phyloP scores from a whole-genome alignment of 2,113 vertebrate genomes.

The Theropithecus gelada region DNA sequence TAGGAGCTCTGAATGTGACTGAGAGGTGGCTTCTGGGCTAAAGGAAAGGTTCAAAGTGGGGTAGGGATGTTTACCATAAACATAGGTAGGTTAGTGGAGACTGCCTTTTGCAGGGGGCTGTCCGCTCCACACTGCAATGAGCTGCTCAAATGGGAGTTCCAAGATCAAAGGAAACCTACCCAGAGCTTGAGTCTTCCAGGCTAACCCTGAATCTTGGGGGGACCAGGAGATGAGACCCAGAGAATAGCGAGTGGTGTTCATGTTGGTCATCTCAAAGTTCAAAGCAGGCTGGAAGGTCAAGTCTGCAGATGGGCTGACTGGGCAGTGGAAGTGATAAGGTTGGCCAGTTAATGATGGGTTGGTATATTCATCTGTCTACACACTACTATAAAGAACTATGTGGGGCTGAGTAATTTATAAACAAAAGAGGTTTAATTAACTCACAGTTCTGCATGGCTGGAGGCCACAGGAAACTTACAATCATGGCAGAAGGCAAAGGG shows the following conservation, averaged over 20 bases:
- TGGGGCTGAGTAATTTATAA: too few relatives aligned
- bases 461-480: too few relatives aligned
- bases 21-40: not conserved
- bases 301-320: conserved; percentile 55
- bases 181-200: not conserved
- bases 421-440: too few relatives aligned
- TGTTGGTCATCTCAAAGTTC: conserved; percentile 76
- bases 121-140: conserved; percentile 37
- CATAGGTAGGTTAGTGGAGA: not conserved
- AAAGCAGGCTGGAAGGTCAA: conserved; percentile 81
- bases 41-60: not conserved
- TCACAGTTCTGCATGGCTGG: too few relatives aligned
- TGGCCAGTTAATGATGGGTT: not conserved
- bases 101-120: too few relatives aligned
- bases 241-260: conserved; percentile 1
- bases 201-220: conserved; percentile 59
- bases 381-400: too few relatives aligned
- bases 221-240: conserved; percentile 78
- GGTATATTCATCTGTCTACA: too few relatives aligned
- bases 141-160: conserved; percentile 76
- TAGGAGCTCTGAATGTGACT: not conserved
- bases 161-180: too few relatives aligned
- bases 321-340: conserved; percentile 36
- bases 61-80: not conserved
- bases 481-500: too few relatives aligned